Base-by-base conservation (phyloP, 2,113 vertebrate genomes). In the Strix uralensis region DNA sequence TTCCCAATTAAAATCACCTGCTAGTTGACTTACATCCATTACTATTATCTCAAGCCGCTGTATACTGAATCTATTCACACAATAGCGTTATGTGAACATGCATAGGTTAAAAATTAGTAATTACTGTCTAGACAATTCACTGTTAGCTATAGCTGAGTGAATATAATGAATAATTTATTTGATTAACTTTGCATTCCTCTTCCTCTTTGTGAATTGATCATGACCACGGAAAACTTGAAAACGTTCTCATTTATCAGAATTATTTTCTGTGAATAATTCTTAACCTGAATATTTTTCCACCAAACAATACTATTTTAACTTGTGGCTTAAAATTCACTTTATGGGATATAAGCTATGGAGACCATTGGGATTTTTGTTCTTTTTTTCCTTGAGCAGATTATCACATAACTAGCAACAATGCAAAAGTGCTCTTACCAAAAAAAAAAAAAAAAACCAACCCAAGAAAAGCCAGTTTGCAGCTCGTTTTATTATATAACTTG, bases 121-220 rank as follows among this genome's bases (percentile, higher is more conserved):
- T 96, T 96, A 94, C 78, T 95, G 94, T 94, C 96, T 95, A 96
- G 95, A 96, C 96, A 97, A 97, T 93, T 96, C 96, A 94, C 67
- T 96, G 91, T 94, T 94, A 96, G 96, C 88, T 85, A 92, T 69
- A 95, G 91, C 18, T 92, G 94, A 94, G 66, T 65, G 91, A 89
- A 85, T 87, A 79, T 10, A 85, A 97, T 96, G 93, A 96, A 96
- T 97, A 92, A 92, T 97, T 94, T 94, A 96, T 95, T 80, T 80
- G 84, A 92, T 91, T 47, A 94, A 95, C 95, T 97, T 87, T 87
- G 73, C 86, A 91, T 96, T 94, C 89, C 52, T 87, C 94, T 95
- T 77, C 91, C 70, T 91, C 81, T 72, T 38, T 73, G 73, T 20
- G 70, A 91, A 92, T 85, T 94, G 91, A 82, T 96, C 93, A 42